Percentiles rank a stretch among this genome's conserved stretches.
These are phyloP conservation scores for Misgurnus anguillicaudatus DNA, from an alignment of 2,113 vertebrate species.

Conservation along the genomic window DNA sequence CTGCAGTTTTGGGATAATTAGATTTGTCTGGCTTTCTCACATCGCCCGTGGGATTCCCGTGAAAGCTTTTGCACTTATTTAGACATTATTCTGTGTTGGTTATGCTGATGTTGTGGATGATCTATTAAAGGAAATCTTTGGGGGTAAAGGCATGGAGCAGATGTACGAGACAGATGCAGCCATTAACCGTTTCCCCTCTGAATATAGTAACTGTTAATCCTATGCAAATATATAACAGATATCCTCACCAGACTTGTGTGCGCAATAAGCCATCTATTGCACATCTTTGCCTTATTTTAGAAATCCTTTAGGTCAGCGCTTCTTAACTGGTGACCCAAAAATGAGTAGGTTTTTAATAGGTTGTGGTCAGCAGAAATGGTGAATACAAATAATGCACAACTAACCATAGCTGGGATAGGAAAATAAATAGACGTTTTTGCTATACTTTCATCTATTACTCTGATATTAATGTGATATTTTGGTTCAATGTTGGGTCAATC, in stretches of 20 bases:
- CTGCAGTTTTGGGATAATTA: constrained; percentile 51
- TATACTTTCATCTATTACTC: too few species aligned
- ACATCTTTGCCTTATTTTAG: background rate
- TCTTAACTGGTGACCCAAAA: background rate
- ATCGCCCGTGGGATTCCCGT: constrained; percentile 46
- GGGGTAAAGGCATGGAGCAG: constrained; percentile 53
- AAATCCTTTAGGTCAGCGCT: background rate
- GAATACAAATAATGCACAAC: too few species aligned
- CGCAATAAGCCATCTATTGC: background rate
- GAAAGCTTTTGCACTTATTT: constrained; percentile 51
- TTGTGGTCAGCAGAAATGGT: too few species aligned
- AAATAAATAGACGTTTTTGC: too few species aligned
- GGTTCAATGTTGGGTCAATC: too few species aligned
- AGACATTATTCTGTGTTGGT: constrained; percentile 48
- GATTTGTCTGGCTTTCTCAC: constrained; percentile 47
- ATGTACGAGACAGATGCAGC: constrained; percentile 49
- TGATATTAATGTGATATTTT: too few species aligned
- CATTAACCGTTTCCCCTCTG: constrained; percentile 63
- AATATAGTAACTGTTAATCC: constrained; percentile 57
- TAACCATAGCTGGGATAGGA: too few species aligned
- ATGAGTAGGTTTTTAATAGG: background rate
- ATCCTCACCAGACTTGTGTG: background rate
- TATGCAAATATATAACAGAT: constrained; percentile 55
- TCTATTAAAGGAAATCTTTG: constrained; percentile 44
- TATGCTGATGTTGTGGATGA: constrained; percentile 22